Percentiles rank a stretch among this genome's conserved stretches.
Conservation (phyloP, 2,797 vertebrate genomes). For the Morelia viridis region DNA sequence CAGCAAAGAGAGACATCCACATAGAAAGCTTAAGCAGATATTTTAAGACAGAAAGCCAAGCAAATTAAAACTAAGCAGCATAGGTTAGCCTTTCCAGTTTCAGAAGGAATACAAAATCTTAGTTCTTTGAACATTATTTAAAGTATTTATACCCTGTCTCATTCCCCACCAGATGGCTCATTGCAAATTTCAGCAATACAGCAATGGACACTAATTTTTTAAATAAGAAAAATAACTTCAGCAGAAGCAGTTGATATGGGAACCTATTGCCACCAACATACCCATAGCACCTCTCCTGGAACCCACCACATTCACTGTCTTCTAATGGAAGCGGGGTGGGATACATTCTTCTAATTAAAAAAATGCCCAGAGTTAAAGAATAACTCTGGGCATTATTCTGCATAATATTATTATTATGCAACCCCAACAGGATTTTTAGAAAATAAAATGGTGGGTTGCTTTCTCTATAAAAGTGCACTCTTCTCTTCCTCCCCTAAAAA, state of each 20-base stretch:
- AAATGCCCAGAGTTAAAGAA: background rate
- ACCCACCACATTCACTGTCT: background rate
- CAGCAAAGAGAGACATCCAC: background rate
- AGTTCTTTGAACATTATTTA: background rate
- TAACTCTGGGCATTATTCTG: background rate
- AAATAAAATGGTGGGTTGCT: background rate
- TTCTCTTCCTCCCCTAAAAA: background rate
- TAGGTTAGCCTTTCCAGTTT: background rate
- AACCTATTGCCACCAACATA: background rate
- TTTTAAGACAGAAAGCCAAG: background rate
- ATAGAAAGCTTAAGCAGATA: background rate
- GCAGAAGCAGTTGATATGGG: background rate
- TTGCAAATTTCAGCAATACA: background rate
- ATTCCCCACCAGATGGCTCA: background rate
- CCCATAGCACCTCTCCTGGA: background rate
- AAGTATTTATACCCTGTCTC: background rate
- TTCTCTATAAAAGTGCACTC: background rate
- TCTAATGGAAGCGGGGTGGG: background rate
- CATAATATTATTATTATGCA: background rate
- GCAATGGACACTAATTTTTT: background rate
- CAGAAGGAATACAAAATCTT: background rate
- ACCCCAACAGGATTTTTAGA: background rate
- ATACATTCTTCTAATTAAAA: background rate
- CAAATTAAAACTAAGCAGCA: background rate
- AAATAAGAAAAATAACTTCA: background rate